Evolutionary conservation across 2,888 invertebrate species (phyloP), one percentile per base, ranked within the genome.

Genomic region (Athalia rosae): DNA sequence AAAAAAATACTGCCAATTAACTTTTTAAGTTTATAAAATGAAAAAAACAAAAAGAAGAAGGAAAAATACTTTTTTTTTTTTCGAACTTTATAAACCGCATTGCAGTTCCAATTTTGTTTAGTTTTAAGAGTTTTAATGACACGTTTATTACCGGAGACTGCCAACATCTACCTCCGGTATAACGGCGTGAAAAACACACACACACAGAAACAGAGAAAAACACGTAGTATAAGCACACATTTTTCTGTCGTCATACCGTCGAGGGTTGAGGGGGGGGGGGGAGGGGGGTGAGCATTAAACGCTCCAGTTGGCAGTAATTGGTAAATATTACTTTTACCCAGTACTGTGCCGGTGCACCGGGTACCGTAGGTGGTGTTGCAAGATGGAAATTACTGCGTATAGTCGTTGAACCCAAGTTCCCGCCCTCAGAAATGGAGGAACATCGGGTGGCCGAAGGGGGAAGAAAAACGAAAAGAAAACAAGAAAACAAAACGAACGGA

Each of bases 261-360:
- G 11, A 50, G 11, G 50, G 8, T n/a, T 0, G 4, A 53, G 7
- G n/a, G n/a, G 11, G 11, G 53, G 6, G 11, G 9, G 11, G 8
- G 7, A 53, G 11, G 53, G 9, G 11, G 9, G 9, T 53, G 53
- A n/a, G 71, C 58, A 71, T 71, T 58, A 71, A 56, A 58, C 13
- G 58, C 58, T 58, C 71, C 71, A 71, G 71, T 71, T 71, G 71
- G 45, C 71, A 58, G 71, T 71, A 71, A 71, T 71, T 71, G 71
- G 71, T n/a, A 71, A 71, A 71, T 58, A 71, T 71, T 15, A 58
- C 71, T 71, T 71, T 15, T 43, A 45, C 56, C 56, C 9, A 45
- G 15, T 13, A 43, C 28, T 28, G 28, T 28, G 28, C 28, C n/a
- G n/a, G n/a, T 8, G 8, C n/a, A 53, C 53, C 53, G 7, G 7